A percentile compares a stretch with the other conserved stretches of the same genome.
Evolutionary conservation across 1,140 invertebrate species (phyloP).

Genomic region (Helicoverpa zea): DNA sequence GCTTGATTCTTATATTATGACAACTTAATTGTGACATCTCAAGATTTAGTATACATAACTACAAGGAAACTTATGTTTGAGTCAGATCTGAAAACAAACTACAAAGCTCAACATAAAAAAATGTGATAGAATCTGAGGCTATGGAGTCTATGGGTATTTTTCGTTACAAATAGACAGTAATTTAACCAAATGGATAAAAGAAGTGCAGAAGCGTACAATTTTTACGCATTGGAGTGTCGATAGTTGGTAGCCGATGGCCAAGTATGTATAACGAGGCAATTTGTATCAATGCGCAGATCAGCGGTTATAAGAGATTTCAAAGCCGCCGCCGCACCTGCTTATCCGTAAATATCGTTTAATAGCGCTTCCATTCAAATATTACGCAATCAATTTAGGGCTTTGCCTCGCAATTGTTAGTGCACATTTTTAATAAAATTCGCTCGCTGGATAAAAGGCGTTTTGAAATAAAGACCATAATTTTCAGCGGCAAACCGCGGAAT

Average conservation of each 20-base stretch:
- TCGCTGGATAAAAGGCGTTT: conserved; percentile 45
- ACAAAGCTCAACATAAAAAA: neutral
- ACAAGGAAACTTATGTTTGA: neutral
- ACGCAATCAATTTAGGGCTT: conserved; percentile 12
- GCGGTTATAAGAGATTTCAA: conserved; percentile 63
- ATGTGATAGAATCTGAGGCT: neutral
- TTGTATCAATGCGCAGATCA: conserved; percentile 74
- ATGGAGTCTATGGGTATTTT: neutral
- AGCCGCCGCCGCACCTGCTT: conserved; percentile 73
- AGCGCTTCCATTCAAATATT: conserved; percentile 50
- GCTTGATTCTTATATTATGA: neutral
- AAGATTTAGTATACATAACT: neutral
- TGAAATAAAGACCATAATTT: conserved; percentile 52
- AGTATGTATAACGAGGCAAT: conserved; percentile 70
- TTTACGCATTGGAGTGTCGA: conserved; percentile 44
- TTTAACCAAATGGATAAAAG: neutral
- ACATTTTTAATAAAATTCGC: conserved; percentile 26
- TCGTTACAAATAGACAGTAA: neutral
- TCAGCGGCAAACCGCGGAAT: conserved; percentile 76
- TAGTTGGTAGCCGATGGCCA: conserved; percentile 35
- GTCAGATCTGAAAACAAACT: neutral
- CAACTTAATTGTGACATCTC: neutral
- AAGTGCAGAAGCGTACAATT: conserved; percentile 19
- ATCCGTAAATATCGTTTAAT: conserved; percentile 70
- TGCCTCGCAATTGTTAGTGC: conserved; percentile 5